phyloP scores from a whole-genome alignment of 1,140 invertebrate genomes.

The Ostrea denselamellosa region DNA sequence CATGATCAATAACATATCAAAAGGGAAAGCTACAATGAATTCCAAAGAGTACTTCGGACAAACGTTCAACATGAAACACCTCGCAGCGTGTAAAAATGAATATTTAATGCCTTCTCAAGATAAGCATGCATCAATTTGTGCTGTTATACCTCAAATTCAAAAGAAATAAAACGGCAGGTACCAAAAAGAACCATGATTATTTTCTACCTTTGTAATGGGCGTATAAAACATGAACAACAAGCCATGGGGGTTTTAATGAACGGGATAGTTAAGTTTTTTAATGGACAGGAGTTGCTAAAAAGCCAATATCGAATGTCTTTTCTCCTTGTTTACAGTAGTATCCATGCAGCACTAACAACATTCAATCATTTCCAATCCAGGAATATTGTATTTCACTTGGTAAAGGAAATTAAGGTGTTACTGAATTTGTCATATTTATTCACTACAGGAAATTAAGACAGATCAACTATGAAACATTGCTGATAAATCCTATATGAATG shows the following conservation, averaged over 20 bases:
- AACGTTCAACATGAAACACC: background rate
- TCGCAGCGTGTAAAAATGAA: background rate
- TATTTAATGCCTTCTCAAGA: background rate
- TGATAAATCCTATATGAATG: background rate
- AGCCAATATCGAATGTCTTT: background rate
- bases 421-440: background rate
- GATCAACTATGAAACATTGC: background rate
- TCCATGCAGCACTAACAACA: background rate
- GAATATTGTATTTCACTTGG: background rate
- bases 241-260: conserved; percentile 13
- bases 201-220: conserved; percentile 1
- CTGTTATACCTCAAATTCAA: background rate
- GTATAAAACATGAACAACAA: background rate
- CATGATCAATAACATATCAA: conserved; percentile 11
- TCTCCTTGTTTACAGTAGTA: background rate
- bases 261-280: background rate
- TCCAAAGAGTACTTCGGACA: background rate
- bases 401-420: conserved; percentile 16
- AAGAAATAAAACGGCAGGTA: background rate
- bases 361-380: background rate
- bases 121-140: background rate
- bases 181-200: background rate
- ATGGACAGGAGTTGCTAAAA: background rate
- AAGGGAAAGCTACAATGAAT: background rate
- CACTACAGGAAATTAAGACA: background rate